Conservation (phyloP, 2,888 invertebrate species). For the Sphaerophoria rueppellii region DNA sequence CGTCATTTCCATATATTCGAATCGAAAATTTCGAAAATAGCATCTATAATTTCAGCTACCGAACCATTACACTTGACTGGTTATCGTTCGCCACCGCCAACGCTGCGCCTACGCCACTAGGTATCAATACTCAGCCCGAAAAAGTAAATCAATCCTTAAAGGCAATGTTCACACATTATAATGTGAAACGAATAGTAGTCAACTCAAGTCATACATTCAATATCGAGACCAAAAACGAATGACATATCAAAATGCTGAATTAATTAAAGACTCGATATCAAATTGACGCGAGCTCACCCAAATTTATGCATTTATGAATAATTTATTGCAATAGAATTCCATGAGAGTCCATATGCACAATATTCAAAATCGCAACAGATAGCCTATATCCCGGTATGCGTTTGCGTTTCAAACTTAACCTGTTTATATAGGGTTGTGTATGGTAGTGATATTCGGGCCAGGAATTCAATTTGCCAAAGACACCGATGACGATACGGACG, state of each 20-base stretch:
- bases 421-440: neutral
- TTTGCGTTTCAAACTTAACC: neutral
- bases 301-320: conserved; percentile 65
- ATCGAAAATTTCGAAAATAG: conserved; percentile 2
- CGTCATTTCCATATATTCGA: neutral
- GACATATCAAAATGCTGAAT: conserved; percentile 33
- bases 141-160: neutral
- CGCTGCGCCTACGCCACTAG: too few relatives aligned
- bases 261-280: conserved; percentile 61
- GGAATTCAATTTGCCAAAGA: neutral
- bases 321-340: conserved; percentile 56
- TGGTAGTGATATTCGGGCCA: neutral
- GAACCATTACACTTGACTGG: neutral
- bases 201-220: neutral
- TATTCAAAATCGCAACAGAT: conserved; percentile 30
- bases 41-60: conserved; percentile 14
- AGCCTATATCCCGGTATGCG: conserved; percentile 25
- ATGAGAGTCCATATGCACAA: conserved; percentile 29
- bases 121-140: conserved; percentile 1
- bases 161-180: neutral
- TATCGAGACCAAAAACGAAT: conserved; percentile 27
- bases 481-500: too few relatives aligned
- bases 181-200: neutral
- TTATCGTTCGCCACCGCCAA: too few relatives aligned
- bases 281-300: conserved; percentile 61